Conservation (phyloP, 2,797 vertebrate genomes). For the Acrossocheilus wenchowensis region DNA sequence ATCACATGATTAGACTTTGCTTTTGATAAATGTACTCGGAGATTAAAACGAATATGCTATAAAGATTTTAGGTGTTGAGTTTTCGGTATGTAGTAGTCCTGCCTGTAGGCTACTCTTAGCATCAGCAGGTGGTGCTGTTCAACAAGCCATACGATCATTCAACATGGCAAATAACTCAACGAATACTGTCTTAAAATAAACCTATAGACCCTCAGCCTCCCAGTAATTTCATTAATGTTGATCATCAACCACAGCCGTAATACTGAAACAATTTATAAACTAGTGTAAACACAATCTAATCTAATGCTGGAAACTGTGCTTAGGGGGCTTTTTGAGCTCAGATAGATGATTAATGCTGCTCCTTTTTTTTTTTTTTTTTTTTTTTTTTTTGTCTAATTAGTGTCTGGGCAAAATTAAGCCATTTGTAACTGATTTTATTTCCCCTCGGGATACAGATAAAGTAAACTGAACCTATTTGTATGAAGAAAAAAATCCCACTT, state of each 20-base stretch:
- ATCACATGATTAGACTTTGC: neutral
- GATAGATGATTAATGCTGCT: conserved; percentile 55
- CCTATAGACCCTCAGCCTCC: neutral
- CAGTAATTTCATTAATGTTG: neutral
- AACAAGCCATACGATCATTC: neutral
- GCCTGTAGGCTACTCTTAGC: neutral
- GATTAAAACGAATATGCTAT: neutral
- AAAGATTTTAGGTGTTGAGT: neutral
- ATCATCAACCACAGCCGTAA: conserved; percentile 21
- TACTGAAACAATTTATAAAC: conserved; percentile 30
- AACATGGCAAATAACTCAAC: neutral
- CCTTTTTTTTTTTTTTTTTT: conserved; percentile 45
- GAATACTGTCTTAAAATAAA: neutral
- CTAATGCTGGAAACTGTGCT: conserved; percentile 41
- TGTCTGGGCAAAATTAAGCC: conserved; percentile 46
- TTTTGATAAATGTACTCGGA: neutral
- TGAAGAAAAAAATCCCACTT: conserved; percentile 7
- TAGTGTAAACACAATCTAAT: conserved; percentile 41
- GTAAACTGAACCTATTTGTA: conserved; percentile 42
- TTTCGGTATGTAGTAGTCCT: neutral
- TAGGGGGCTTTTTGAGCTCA: conserved; percentile 32
- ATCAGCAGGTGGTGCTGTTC: conserved; percentile 48
- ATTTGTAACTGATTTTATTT: conserved; percentile 52
- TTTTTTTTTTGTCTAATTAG: conserved; percentile 58
- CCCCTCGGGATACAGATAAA: conserved; percentile 40